These are phyloP conservation scores for Agrenia bidenticulata DNA, from an alignment of 2,888 invertebrate genomes.

Conservation along the genomic window DNA sequence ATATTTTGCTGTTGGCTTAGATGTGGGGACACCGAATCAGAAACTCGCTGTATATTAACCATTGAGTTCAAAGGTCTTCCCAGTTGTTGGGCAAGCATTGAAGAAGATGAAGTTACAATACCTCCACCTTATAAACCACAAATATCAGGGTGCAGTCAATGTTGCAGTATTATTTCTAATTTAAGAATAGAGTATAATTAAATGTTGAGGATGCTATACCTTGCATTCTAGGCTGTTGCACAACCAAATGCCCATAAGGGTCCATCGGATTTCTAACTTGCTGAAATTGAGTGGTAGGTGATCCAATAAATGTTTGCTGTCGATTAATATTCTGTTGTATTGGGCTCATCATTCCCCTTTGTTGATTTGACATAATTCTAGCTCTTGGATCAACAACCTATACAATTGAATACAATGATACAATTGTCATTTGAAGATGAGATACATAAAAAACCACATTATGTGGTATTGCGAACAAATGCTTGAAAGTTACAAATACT, in stretches of 20 bases:
- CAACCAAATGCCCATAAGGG: constrained; percentile 59
- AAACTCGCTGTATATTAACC: constrained; percentile 7
- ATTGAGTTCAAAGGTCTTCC: constrained; percentile 43
- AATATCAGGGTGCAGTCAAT: no score
- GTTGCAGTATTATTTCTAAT: no score
- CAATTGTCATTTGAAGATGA: neutral
- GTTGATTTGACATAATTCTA: constrained; percentile 58
- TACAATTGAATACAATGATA: neutral
- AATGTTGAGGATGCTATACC: neutral
- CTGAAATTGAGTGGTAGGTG: constrained; percentile 33
- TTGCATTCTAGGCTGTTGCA: constrained; percentile 52
- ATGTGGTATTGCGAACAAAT: no score
- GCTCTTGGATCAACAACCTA: constrained; percentile 61
- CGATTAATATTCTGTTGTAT: neutral
- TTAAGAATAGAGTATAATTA: no score
- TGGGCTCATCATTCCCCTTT: neutral
- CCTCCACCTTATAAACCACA: constrained; percentile 3
- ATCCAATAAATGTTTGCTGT: constrained; percentile 42
- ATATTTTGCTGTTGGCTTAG: neutral
- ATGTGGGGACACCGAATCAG: neutral
- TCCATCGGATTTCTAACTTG: constrained; percentile 54
- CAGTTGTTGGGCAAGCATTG: constrained; percentile 51
- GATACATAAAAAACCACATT: no score
- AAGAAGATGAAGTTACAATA: constrained; percentile 41
- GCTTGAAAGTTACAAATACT: neutral